Conservation (phyloP, 2,113 vertebrate genomes). For the Heteronetta atricapilla region DNA sequence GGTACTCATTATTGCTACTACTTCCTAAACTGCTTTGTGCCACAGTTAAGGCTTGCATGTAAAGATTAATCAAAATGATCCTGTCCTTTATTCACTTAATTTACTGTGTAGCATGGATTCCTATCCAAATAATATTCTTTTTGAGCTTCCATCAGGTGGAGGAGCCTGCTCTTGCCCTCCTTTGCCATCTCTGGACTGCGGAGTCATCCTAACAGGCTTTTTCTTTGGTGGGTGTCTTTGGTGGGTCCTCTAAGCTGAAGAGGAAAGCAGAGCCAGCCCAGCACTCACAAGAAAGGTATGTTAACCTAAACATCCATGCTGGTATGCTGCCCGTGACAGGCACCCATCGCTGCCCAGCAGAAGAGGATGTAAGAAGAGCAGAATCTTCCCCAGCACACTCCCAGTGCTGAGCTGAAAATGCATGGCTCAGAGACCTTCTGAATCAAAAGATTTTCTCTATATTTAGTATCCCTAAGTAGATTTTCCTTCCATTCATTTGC, state of each 20-base stretch:
- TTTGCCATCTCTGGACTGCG: background rate
- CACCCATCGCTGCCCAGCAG: background rate
- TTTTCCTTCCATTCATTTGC: background rate
- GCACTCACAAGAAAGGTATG: background rate
- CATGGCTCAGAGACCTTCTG: background rate
- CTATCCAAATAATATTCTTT: background rate
- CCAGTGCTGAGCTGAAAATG: background rate
- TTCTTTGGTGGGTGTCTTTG: background rate
- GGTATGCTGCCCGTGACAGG: background rate
- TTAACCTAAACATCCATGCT: background rate
- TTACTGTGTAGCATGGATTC: background rate
- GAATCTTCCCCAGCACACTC: background rate
- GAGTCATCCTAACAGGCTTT: background rate
- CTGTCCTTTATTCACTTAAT: background rate
- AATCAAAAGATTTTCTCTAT: background rate
- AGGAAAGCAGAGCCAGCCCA: background rate
- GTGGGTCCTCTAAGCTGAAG: background rate
- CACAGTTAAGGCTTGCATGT: background rate
- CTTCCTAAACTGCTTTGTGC: background rate
- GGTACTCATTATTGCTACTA: background rate
- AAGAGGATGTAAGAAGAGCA: background rate
- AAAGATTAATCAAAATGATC: background rate
- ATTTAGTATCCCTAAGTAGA: background rate
- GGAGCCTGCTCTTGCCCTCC: background rate
- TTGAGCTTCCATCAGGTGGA: background rate